These are phyloP conservation scores for Sebastes goodei DNA, from an alignment of 2,797 vertebrate species.

Conservation along the genomic window DNA sequence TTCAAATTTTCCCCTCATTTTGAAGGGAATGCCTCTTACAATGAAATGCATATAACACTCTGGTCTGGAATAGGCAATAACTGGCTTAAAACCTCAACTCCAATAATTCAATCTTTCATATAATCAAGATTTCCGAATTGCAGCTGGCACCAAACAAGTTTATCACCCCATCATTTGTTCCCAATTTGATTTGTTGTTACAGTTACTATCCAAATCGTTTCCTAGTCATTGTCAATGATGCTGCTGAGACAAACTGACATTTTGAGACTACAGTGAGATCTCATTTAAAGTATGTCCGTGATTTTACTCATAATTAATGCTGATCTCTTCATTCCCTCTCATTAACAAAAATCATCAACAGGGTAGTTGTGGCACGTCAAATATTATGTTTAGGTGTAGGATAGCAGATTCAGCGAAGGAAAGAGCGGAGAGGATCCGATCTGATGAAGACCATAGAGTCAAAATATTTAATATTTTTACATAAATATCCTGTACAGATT, in stretches of 20 bases:
- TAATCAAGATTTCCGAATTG: not conserved
- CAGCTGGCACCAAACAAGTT: not conserved
- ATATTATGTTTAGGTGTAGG: not conserved
- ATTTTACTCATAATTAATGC: not conserved
- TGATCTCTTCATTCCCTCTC: not conserved
- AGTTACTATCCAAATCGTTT: not conserved
- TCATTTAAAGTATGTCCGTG: not conserved
- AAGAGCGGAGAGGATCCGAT: not conserved
- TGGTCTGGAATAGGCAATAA: not conserved
- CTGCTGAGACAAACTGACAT: not conserved
- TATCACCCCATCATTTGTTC: not conserved
- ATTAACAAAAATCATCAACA: not conserved
- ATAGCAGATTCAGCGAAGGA: not conserved
- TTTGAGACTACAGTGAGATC: not conserved
- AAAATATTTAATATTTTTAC: not conserved
- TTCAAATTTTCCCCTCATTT: slow-evolving; percentile 14
- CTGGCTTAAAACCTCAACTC: not conserved
- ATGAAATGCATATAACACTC: not conserved
- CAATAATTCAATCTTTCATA: not conserved
- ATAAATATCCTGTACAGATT: too few relatives aligned
- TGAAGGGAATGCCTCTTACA: not conserved
- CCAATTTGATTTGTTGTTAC: not conserved
- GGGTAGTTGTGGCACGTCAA: not conserved
- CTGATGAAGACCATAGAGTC: not conserved
- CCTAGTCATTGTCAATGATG: not conserved